phyloP scores from a whole-genome alignment of 1,140 invertebrate species.

The Sesamia nonagrioides region DNA sequence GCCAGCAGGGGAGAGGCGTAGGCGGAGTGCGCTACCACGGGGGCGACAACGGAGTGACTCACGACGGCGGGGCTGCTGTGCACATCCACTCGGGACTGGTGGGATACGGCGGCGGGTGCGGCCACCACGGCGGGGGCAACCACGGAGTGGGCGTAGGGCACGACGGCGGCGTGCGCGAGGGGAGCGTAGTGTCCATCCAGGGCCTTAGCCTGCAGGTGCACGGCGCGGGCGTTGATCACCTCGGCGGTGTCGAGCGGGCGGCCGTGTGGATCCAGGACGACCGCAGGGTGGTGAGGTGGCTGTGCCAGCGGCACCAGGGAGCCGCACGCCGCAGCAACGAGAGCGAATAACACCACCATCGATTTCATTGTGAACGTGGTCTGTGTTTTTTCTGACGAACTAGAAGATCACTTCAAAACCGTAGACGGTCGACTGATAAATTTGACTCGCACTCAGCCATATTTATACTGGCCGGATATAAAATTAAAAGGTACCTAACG shows the following conservation, averaged over 20 bases:
- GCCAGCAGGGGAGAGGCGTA: constrained; percentile 51
- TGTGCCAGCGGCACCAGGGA: constrained; percentile 73
- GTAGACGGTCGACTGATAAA: constrained; percentile 77
- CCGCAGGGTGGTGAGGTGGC: constrained; percentile 74
- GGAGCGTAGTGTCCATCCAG: constrained; percentile 66
- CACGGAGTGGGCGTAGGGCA: constrained; percentile 64
- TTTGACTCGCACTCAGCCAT: constrained; percentile 68
- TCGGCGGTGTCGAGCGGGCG: constrained; percentile 78
- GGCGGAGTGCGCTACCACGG: constrained; percentile 61
- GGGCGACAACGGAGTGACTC: constrained; percentile 52
- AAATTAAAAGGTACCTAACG: constrained; percentile 77
- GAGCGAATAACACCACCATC: constrained; percentile 87
- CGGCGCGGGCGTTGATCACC: constrained; percentile 78
- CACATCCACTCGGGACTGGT: constrained; percentile 61
- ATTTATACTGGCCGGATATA: constrained; percentile 85
- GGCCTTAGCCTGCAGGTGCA: constrained; percentile 75
- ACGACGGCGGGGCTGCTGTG: constrained; percentile 61
- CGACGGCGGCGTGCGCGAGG: constrained; percentile 57
- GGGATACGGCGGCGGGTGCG: constrained; percentile 67
- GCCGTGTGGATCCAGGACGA: constrained; percentile 78
- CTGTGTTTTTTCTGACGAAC: constrained; percentile 73
- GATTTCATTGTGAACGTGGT: constrained; percentile 85
- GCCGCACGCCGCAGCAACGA: constrained; percentile 66
- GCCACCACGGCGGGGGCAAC: constrained; percentile 69
- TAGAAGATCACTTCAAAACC: constrained; percentile 80